phyloP scores from a whole-genome alignment of 2,113 vertebrate species.

The Leucosticte australis region DNA sequence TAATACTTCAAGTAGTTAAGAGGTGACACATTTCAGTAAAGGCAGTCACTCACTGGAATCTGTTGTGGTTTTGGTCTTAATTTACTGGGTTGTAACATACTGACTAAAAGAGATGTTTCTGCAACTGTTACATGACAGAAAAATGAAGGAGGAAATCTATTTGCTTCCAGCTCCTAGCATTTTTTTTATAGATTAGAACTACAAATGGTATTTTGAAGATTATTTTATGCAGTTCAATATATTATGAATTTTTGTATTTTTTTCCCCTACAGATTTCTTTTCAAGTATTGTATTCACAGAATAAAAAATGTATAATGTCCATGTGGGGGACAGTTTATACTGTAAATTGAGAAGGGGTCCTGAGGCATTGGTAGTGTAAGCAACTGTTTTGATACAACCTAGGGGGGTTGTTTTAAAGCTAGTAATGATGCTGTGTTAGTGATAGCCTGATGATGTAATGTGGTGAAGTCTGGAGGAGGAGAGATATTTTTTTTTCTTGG shows the following conservation, averaged over 20 bases:
- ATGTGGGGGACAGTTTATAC: background rate
- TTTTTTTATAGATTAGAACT: background rate
- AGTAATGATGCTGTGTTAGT: background rate
- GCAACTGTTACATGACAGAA: background rate
- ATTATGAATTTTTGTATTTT: background rate
- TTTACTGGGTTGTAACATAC: background rate
- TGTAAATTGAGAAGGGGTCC: background rate
- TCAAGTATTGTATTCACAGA: background rate
- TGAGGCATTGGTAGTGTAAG: background rate
- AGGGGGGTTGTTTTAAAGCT: background rate
- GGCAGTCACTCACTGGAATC: background rate
- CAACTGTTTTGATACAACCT: background rate
- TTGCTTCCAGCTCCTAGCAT: background rate
- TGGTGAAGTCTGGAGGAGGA: background rate
- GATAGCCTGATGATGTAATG: background rate
- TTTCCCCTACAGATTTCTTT: background rate
- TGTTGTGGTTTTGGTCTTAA: background rate
- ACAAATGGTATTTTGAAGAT: background rate
- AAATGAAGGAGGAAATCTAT: background rate
- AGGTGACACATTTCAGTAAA: background rate
- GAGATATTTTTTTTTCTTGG: background rate
- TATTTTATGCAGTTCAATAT: background rate
- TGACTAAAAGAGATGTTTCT: background rate
- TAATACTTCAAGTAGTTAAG: background rate
- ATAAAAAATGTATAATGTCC: background rate